Evolutionary conservation across 2,888 invertebrate genomes (phyloP).

Genomic region (Melieria crassipennis): DNA sequence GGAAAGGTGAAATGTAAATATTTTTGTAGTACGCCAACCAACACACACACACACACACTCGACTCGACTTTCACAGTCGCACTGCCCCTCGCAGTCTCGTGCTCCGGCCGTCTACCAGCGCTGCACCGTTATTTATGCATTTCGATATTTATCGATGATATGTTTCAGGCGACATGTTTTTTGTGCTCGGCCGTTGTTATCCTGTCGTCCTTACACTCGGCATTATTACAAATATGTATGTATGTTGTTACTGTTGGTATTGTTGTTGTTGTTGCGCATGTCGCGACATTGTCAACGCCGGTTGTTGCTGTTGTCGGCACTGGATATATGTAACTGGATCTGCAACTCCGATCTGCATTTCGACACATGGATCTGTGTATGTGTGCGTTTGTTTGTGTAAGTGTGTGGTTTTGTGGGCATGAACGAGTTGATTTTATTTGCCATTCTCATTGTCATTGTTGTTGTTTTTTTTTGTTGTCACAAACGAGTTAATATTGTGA

Average conservation of each 20-base stretch:
- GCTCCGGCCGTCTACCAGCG: constrained; percentile 9
- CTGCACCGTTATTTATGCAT: constrained; percentile 45
- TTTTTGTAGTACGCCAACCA: not conserved
- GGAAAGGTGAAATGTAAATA: not conserved
- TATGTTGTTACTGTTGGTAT: no score
- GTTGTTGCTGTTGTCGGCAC: no score
- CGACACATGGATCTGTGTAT: not conserved
- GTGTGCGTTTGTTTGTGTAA: constrained; percentile 3
- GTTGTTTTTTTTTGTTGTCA: no score
- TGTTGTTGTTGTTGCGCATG: no score
- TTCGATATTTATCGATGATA: constrained; percentile 41
- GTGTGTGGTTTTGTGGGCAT: constrained; percentile 23
- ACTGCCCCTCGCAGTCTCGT: no score
- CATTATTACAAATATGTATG: no score
- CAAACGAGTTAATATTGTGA: no score
- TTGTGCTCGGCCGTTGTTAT: no score
- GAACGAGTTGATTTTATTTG: constrained; percentile 37
- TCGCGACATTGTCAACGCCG: no score
- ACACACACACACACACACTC: not conserved
- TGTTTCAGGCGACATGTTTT: constrained; percentile 3
- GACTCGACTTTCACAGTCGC: not conserved
- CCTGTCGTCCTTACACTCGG: no score
- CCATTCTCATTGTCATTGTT: constrained; percentile 22
- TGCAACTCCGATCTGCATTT: not conserved
- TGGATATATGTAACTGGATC: no score